Base-by-base conservation (phyloP, 1,140 invertebrate genomes). In the Tenebrio molitor region DNA sequence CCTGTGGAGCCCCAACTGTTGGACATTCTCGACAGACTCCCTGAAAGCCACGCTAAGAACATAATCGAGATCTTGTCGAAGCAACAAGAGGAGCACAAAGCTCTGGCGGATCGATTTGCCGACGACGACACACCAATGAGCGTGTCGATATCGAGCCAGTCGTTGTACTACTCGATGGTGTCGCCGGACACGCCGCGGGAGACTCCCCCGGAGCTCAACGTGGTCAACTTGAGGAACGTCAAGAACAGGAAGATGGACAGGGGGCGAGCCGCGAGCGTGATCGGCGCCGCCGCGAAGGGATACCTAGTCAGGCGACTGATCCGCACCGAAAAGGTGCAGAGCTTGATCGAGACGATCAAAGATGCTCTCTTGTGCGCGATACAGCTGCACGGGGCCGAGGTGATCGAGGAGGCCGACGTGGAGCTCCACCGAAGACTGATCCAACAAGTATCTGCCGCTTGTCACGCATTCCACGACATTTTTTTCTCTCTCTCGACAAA, bases 291-390 rank as follows among this genome's bases (percentile, higher is more conserved):
- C 77, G 89, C 87, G n/a, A 91, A 89, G 79, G 95, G 95, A 1
- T 96, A 90, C 82, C 84, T 96, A 64, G 90, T 91, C 23, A 88
- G 95, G 39, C 88, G 94, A 71, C 84, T 96, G 34, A 88, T 96
- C 82, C 86, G 84, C 63, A 95, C 94, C 0, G 92, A 93, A 79
- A 91, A 91, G 76, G 91, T 96, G 1, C 90, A 94, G 81, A 85
- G 86, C 33, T 87, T 95, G 10, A 92, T 95, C 72, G 91, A 92
- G 84, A 94, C 92, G 15, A 94, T 96, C 73, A 87, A 87, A 75
- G 93, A 94, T 80, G 91, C 92, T 1, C 82, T 93, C 42, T 83
- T 92, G 15, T 93, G 91, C 81, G 90, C 93, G 72, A 83, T 94
- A 36, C 89, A 92, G 79, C 83, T 94, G 67, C 91, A 93, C 71